Conservation (phyloP, 1,140 invertebrate genomes). For the Zophobas atratus region DNA sequence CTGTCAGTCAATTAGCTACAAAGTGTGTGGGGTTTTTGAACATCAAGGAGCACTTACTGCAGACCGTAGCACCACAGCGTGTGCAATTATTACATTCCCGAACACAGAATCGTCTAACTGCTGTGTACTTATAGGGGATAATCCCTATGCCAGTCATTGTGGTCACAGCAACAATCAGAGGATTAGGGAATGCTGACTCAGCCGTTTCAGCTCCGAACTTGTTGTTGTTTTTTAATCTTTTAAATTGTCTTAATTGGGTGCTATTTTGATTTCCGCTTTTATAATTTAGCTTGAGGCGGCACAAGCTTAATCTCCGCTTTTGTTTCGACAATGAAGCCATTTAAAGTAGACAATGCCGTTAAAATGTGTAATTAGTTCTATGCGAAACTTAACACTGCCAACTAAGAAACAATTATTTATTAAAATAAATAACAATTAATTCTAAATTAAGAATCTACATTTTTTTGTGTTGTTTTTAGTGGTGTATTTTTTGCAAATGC, state of each 20-base stretch:
- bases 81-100: constrained; percentile 53
- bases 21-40: constrained; percentile 42
- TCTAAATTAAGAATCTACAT: too few species aligned
- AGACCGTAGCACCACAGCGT: constrained; percentile 30
- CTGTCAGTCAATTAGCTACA: constrained; percentile 53
- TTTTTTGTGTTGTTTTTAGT: too few species aligned
- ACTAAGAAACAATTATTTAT: too few species aligned
- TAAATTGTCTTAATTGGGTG: constrained; percentile 40
- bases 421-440: too few species aligned
- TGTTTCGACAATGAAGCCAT: constrained; percentile 21
- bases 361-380: neutral
- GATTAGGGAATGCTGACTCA: constrained; percentile 52
- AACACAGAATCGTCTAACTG: constrained; percentile 46
- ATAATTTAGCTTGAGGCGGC: constrained; percentile 25
- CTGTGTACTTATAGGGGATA: constrained; percentile 50
- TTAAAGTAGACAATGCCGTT: constrained; percentile 7
- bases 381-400: too few species aligned
- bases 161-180: constrained; percentile 50
- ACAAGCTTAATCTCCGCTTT: constrained; percentile 23
- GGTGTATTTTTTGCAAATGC: too few species aligned
- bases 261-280: constrained; percentile 42
- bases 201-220: constrained; percentile 35
- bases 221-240: constrained; percentile 39
- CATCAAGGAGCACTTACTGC: constrained; percentile 32
- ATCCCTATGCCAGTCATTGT: constrained; percentile 49